Base-by-base conservation (phyloP, 2,797 vertebrate species). In the Argentina silus region DNA sequence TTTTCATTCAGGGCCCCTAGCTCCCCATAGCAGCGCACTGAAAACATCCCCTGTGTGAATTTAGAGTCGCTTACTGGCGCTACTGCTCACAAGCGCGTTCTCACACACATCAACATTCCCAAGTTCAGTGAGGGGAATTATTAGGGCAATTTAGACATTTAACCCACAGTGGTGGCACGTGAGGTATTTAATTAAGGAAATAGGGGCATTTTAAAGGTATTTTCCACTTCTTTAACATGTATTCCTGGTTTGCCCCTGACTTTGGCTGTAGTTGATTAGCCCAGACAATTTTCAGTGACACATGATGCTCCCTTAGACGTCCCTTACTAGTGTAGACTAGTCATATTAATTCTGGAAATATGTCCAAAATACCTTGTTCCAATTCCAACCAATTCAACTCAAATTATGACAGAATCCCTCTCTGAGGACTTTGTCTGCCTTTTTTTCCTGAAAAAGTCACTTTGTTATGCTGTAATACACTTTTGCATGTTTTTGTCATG, bases 1-100 rank as follows among this genome's bases (percentile, higher is more conserved):
- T 91, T 90, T 89, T 91, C 57, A 80, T 87, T 86, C 81, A 81
- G 70, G 71, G 76, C 79, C 79, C 80, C 70, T 47, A 63, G 79
- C 62, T 74, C 80, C 78, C 76, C 73, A 51, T 71, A 75, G 83
- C 78, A 76, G 71, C 2, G 23, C 72, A 75, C 84, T 86, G 75
- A 76, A 78, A 89, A 87, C 88, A 90, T 81, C 81, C 79, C 68
- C 53, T 73, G 55, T 74, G 51, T 77, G 7, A 48, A n/a, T 36
- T 43, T 61, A 19, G 14, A 27, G 61, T 23, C 64, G 75, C 65
- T 27, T 43, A 43, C 70, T 42, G 75, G 71, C 23, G 43, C 50
- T 14, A 1, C 61, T 61, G 17, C 72, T 43, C 27, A 66, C 59
- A 69, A 66, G 72, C 59, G 17, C 5, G 43, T 27, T 69, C 42